Conservation (phyloP, 2,888 invertebrate genomes). For the Copidosoma aretas region DNA sequence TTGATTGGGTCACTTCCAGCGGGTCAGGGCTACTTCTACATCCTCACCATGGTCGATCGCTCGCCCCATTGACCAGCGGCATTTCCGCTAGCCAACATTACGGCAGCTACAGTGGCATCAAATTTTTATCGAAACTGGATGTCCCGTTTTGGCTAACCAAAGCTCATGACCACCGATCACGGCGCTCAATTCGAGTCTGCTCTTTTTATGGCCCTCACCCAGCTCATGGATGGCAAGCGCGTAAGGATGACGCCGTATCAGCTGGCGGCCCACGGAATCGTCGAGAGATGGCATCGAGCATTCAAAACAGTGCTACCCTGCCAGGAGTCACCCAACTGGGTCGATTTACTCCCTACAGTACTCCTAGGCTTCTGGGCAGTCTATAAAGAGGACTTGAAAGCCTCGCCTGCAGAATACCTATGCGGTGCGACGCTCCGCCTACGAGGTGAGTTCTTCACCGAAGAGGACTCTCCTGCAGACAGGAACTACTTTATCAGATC, state of each 20-base stretch:
- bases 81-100: not conserved
- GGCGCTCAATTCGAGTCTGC: constrained; percentile 12
- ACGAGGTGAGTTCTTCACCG: constrained; percentile 44
- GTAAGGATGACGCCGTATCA: constrained; percentile 9
- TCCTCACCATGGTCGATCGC: not conserved
- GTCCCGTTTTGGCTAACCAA: not conserved
- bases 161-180: constrained; percentile 9
- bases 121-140: not conserved
- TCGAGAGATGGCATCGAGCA: constrained; percentile 10
- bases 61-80: constrained; percentile 5
- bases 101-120: not conserved
- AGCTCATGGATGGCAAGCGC: not conserved
- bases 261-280: constrained; percentile 5
- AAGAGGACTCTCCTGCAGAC: too few species aligned
- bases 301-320: constrained; percentile 6
- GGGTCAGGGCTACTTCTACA: not conserved
- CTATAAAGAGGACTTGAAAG: constrained; percentile 47
- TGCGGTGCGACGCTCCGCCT: constrained; percentile 46
- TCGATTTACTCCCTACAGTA: constrained; percentile 43
- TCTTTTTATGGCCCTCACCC: not conserved
- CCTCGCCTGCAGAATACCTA: constrained; percentile 46
- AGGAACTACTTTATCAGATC: constrained; percentile 10
- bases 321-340: constrained; percentile 35
- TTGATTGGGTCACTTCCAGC: not conserved
- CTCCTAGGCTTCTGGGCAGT: constrained; percentile 46